Conservation (phyloP, 1,140 invertebrate species). For the Panagrolaimus sp. region DNA sequence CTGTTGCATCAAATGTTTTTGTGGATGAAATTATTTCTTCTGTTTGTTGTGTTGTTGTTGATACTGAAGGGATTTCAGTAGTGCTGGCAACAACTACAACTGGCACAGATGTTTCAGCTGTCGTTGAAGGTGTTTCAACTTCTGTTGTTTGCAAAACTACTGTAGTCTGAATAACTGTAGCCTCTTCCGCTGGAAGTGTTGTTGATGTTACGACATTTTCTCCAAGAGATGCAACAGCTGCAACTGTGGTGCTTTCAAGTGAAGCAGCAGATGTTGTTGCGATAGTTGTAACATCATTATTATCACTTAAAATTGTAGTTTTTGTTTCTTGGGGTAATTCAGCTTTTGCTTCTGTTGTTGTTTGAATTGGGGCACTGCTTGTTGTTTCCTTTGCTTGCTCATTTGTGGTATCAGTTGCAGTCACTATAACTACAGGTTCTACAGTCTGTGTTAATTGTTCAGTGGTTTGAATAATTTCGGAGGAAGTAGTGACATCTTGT, state of each 20-base stretch:
- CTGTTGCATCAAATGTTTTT: too few relatives aligned
- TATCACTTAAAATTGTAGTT: too few relatives aligned
- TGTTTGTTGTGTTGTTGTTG: not conserved
- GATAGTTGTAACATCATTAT: not conserved
- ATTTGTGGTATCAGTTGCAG: not conserved
- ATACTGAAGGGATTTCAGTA: too few relatives aligned
- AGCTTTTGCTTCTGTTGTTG: not conserved
- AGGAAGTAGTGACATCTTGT: too few relatives aligned
- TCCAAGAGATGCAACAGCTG: slow-evolving; percentile 1
- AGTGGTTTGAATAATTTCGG: not conserved
- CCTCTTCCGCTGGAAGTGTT: not conserved
- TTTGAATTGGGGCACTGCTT: too few relatives aligned
- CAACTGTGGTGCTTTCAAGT: not conserved
- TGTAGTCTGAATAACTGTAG: not conserved
- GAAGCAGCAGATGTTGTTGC: not conserved
- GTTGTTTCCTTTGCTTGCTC: not conserved
- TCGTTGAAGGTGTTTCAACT: too few relatives aligned
- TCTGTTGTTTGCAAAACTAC: too few relatives aligned
- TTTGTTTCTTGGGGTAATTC: not conserved
- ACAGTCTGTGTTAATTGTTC: too few relatives aligned
- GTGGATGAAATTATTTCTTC: not conserved
- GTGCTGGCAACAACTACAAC: too few relatives aligned
- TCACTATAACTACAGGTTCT: not conserved
- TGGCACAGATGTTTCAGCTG: too few relatives aligned
- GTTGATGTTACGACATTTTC: not conserved